These are phyloP conservation scores for Hippopotamus amphibius DNA, from an alignment of 2,113 vertebrate genomes.

Conservation along the genomic window DNA sequence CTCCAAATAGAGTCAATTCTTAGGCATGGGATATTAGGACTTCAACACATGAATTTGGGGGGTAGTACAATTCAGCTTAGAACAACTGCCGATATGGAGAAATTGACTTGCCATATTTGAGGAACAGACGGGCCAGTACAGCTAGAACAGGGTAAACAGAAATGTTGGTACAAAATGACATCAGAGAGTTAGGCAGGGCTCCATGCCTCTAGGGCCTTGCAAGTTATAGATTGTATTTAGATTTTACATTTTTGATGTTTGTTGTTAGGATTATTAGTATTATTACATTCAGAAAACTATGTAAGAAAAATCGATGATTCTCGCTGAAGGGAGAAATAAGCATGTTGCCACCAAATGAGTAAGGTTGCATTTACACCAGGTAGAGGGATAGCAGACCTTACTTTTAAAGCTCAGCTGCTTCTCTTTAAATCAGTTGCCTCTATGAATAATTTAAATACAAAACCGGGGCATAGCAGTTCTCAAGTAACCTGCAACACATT, in stretches of 20 bases:
- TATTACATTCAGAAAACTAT: not conserved
- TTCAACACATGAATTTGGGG: not conserved
- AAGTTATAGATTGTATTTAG: not conserved
- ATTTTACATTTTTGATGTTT: not conserved
- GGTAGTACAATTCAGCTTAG: not conserved
- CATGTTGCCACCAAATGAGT: not conserved
- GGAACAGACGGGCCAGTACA: not conserved
- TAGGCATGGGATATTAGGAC: not conserved
- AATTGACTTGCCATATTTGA: not conserved
- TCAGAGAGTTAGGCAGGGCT: not conserved
- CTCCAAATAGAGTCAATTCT: not conserved
- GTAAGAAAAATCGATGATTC: not conserved
- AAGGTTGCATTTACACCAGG: not conserved
- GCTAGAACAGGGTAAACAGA: not conserved
- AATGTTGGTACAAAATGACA: not conserved
- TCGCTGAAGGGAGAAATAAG: not conserved
- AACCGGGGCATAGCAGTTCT: not conserved
- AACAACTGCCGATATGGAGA: not conserved
- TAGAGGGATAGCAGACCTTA: not conserved
- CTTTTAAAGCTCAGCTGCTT: not conserved
- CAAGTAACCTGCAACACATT: not conserved
- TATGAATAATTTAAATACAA: constrained; percentile 51
- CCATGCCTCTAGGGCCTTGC: not conserved
- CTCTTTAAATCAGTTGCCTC: not conserved
- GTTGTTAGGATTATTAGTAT: not conserved